Conservation (phyloP, 2,113 vertebrate species). For the Heterotis niloticus region DNA sequence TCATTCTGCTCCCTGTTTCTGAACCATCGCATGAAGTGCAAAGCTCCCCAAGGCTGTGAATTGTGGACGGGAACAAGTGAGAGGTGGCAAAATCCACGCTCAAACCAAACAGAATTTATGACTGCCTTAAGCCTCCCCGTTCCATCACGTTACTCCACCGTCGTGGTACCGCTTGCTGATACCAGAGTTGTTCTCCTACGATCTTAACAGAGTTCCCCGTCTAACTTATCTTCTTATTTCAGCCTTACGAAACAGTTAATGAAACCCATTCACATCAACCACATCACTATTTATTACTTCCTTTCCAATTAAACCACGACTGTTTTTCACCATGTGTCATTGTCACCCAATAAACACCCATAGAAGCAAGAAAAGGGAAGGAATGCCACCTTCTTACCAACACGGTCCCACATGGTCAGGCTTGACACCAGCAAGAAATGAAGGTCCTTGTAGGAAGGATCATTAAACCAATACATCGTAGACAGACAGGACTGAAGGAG, state of each 20-base stretch:
- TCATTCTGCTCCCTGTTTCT: neutral
- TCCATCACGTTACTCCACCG: neutral
- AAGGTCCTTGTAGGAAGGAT: no score
- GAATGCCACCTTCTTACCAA: neutral
- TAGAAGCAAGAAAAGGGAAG: neutral
- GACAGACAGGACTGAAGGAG: neutral
- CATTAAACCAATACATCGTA: no score
- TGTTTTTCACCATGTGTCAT: neutral
- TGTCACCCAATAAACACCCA: neutral
- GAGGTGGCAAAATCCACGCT: neutral
- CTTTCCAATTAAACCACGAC: slow-evolving; percentile 2
- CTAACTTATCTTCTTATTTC: neutral
- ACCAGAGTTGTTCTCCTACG: no score
- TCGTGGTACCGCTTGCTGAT: no score
- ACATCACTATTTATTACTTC: slow-evolving; percentile 5
- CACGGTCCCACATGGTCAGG: slow-evolving; percentile 3
- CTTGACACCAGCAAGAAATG: neutral
- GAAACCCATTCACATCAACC: neutral
- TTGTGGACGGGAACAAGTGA: neutral
- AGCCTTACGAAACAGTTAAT: neutral
- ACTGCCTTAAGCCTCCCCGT: neutral
- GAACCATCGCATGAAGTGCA: no score
- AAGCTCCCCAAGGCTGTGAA: neutral
- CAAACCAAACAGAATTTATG: neutral
- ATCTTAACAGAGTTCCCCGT: no score